phyloP scores from a whole-genome alignment of 2,797 vertebrate genomes.

The Microhierax caerulescens region DNA sequence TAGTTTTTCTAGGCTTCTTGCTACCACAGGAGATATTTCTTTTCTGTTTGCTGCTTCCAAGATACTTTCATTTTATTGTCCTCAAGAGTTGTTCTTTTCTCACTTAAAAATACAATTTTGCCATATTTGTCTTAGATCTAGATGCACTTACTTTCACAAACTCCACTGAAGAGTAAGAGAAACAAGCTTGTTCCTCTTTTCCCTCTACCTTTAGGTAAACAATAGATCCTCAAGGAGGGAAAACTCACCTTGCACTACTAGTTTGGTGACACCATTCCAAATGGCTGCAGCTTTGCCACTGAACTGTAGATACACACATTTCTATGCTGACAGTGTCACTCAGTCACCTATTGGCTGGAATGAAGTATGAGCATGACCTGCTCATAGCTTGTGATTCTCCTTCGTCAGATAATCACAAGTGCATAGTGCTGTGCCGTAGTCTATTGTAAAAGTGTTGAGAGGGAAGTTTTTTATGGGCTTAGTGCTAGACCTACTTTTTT shows the following conservation, averaged over 20 bases:
- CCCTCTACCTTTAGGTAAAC: neutral
- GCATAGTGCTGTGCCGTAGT: neutral
- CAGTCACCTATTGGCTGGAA: neutral
- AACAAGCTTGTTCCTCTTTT: neutral
- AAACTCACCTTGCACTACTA: neutral
- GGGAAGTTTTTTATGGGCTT: neutral
- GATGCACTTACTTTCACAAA: neutral
- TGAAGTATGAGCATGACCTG: neutral
- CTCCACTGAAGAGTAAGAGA: neutral
- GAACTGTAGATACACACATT: neutral
- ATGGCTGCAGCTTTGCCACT: neutral
- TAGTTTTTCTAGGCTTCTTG: neutral
- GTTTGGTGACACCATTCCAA: neutral
- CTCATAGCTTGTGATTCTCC: neutral
- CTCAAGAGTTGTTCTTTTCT: neutral
- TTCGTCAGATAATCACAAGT: neutral
- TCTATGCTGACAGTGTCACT: neutral
- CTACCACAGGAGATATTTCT: neutral
- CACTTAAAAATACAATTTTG: neutral
- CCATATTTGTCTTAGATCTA: neutral
- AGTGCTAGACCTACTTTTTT: neutral
- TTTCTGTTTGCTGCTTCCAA: neutral
- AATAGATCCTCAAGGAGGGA: neutral
- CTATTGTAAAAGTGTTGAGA: neutral
- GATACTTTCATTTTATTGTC: neutral